phyloP scores from a whole-genome alignment of 2,113 vertebrate species.

The Hipposideros armiger region DNA sequence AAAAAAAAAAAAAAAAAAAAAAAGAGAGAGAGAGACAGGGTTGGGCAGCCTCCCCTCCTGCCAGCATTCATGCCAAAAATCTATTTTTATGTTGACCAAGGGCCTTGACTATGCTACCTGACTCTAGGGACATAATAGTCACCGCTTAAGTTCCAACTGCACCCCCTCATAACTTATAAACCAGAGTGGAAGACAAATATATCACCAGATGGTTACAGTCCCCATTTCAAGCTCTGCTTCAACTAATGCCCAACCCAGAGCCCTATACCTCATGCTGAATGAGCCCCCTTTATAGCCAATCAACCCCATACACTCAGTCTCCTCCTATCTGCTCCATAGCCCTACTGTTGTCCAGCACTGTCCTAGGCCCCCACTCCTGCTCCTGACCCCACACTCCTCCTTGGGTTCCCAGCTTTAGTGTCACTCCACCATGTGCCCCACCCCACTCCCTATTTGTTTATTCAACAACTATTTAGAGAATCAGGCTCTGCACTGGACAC shows the following conservation, averaged over 20 bases:
- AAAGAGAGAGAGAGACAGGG: background rate
- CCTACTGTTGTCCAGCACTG: background rate
- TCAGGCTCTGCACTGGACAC: background rate
- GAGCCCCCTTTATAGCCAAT: too few species aligned
- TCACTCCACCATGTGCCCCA: background rate
- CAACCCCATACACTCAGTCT: background rate
- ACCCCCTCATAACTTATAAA: background rate
- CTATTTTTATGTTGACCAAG: background rate
- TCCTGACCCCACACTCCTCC: background rate
- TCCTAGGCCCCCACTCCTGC: background rate
- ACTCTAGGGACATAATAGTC: background rate
- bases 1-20: too few species aligned
- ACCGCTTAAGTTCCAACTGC: background rate
- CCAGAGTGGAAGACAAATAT: background rate
- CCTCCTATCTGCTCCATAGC: background rate
- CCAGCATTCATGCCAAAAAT: background rate
- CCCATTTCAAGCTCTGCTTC: background rate
- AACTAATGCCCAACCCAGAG: background rate
- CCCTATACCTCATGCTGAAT: background rate
- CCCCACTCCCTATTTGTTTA: background rate
- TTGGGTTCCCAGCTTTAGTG: background rate
- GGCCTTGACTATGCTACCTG: background rate
- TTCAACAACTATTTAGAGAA: background rate
- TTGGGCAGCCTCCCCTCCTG: background rate
- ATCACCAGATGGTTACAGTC: background rate